These are phyloP conservation scores for Etheostoma perlongum DNA, from an alignment of 2,797 vertebrate species.

Conservation along the genomic window DNA sequence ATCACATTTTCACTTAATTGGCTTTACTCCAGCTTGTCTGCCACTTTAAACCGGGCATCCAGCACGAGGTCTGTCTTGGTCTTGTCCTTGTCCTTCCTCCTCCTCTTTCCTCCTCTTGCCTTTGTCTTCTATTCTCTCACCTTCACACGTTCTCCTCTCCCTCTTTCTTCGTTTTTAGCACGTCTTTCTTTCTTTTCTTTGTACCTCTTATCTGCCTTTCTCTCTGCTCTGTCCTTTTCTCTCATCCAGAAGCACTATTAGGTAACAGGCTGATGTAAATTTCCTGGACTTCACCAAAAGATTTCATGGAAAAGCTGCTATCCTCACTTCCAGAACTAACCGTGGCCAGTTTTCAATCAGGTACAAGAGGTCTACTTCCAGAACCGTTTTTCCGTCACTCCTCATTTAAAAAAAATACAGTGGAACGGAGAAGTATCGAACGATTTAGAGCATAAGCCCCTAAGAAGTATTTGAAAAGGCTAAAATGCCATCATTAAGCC, in stretches of 20 bases:
- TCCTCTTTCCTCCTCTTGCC: neutral
- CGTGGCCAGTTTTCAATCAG: too few relatives aligned
- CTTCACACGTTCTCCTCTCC: neutral
- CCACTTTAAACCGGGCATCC: conserved; percentile 57
- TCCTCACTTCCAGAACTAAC: too few relatives aligned
- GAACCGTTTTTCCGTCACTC: too few relatives aligned
- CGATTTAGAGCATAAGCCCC: conserved; percentile 50
- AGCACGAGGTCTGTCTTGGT: conserved; percentile 62
- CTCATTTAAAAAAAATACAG: too few relatives aligned
- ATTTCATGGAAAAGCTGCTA: conserved; percentile 67
- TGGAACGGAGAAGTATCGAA: too few relatives aligned
- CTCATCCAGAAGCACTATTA: conserved; percentile 49
- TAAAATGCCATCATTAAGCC: conserved; percentile 39
- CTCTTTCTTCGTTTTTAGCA: conserved; percentile 8
- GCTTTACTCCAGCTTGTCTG: conserved; percentile 78
- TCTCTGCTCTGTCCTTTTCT: conserved; percentile 32
- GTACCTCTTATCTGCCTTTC: conserved; percentile 29
- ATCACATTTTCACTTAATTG: conserved; percentile 75
- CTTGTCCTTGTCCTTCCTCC: conserved; percentile 32
- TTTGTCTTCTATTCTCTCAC: conserved; percentile 15
- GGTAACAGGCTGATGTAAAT: conserved; percentile 66
- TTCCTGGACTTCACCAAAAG: conserved; percentile 23
- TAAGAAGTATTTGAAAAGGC: conserved; percentile 51
- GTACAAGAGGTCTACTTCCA: too few relatives aligned
- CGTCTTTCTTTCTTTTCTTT: conserved; percentile 16